These are phyloP conservation scores for Sthenelais limicola DNA, from an alignment of 2,888 invertebrate species.

Conservation along the genomic window DNA sequence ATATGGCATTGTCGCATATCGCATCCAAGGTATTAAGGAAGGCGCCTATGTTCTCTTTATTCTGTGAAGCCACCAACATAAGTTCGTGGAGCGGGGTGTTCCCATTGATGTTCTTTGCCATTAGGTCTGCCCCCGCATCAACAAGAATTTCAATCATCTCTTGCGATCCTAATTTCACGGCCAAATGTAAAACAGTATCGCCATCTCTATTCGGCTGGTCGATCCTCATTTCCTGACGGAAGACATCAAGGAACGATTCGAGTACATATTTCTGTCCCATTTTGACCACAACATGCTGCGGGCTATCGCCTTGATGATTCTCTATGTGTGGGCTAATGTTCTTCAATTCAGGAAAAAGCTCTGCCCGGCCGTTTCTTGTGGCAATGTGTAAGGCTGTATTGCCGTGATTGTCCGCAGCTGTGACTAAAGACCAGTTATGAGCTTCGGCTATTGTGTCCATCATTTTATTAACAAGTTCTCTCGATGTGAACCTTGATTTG, in stretches of 20 bases:
- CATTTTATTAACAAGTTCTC: conserved; percentile 57
- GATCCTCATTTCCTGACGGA: conserved; percentile 50
- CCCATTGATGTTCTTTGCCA: conserved; percentile 57
- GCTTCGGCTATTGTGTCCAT: conserved; percentile 66
- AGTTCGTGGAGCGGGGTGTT: conserved; percentile 65
- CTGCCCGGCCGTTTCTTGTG: conserved; percentile 53
- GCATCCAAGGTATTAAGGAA: conserved; percentile 57
- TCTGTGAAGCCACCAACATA: conserved; percentile 52
- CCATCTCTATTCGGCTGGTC: conserved; percentile 48
- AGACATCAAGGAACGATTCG: conserved; percentile 45
- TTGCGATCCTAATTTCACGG: conserved; percentile 44
- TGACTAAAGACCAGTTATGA: conserved; percentile 67
- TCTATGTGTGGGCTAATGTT: conserved; percentile 14
- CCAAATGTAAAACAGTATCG: conserved; percentile 50
- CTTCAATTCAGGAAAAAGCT: conserved; percentile 42
- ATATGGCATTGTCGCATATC: conserved; percentile 53
- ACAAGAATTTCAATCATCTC: conserved; percentile 56
- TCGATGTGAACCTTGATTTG: conserved; percentile 54
- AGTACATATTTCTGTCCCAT: conserved; percentile 21
- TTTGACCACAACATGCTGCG: conserved; percentile 51
- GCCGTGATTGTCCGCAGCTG: conserved; percentile 61
- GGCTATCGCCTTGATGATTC: conserved; percentile 48
- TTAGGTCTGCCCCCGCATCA: conserved; percentile 59
- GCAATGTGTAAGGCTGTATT: conserved; percentile 69
- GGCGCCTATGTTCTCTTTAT: conserved; percentile 47